Percentiles rank a stretch among this genome's conserved stretches.
These are phyloP conservation scores for Ceratosolen solmsi DNA, from an alignment of 1,140 invertebrate species.

Conservation along the genomic window DNA sequence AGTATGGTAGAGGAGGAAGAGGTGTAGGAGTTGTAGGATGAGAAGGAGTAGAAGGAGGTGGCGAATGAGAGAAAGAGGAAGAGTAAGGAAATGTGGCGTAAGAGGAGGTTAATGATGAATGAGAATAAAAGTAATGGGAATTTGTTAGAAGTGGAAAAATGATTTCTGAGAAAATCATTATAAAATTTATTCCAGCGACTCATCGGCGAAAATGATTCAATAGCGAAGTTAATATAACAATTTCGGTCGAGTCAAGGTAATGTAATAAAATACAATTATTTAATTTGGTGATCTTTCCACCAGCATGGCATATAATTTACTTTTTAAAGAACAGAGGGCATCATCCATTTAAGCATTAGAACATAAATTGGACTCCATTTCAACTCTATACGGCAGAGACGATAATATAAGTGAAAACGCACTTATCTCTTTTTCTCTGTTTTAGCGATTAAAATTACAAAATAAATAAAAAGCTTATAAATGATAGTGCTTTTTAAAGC, in stretches of 20 bases:
- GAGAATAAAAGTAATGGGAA: neutral
- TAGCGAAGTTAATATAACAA: slow-evolving; percentile 46
- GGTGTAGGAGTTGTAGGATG: neutral
- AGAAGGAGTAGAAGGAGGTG: neutral
- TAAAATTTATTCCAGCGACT: slow-evolving; percentile 48
- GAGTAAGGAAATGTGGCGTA: neutral
- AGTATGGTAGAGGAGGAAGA: no score
- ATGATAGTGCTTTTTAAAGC: slow-evolving; percentile 9
- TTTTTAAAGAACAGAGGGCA: neutral
- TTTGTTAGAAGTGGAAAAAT: neutral
- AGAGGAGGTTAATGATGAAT: no score
- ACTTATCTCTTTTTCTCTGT: slow-evolving; percentile 14
- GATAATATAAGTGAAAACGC: slow-evolving; percentile 11
- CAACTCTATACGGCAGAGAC: neutral
- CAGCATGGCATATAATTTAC: slow-evolving; percentile 12
- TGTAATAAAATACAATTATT: slow-evolving; percentile 51
- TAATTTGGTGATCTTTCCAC: slow-evolving; percentile 39
- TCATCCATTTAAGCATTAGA: slow-evolving; percentile 37
- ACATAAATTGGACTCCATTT: slow-evolving; percentile 42
- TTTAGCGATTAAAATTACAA: slow-evolving; percentile 19
- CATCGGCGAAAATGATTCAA: slow-evolving; percentile 35
- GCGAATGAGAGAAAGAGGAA: neutral
- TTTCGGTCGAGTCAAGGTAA: slow-evolving; percentile 36
- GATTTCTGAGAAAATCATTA: slow-evolving; percentile 25
- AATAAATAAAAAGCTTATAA: slow-evolving; percentile 18